phyloP scores from a whole-genome alignment of 64 coral and sea anemone species.

The Dendrophyllia cribrosa region DNA sequence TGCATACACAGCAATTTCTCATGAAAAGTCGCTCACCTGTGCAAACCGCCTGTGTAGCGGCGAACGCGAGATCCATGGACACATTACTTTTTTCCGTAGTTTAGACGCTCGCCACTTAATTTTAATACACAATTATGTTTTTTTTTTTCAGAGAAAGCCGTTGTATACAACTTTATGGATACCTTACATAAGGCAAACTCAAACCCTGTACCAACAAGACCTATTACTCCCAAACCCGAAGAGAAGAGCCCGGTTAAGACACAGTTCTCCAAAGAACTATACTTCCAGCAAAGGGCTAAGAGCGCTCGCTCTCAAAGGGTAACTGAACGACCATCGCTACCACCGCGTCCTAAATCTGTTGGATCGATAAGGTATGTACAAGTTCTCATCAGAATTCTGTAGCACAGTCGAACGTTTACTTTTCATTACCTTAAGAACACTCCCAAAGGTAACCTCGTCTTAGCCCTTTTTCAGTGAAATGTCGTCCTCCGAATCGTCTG shows the following conservation, averaged over 20 bases:
- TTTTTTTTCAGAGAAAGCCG: conserved; percentile 80
- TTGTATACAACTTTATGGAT: conserved; percentile 92
- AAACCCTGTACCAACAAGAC: conserved; percentile 24
- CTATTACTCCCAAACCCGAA: conserved; percentile 40
- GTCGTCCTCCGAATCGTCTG: too few species aligned
- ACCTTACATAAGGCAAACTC: conserved; percentile 77
- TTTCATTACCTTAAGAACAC: too few species aligned
- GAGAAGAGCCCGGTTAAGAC: conserved; percentile 12
- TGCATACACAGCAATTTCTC: too few species aligned
- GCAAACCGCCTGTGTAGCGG: too few species aligned
- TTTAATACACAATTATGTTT: background rate
- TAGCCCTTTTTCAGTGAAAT: too few species aligned
- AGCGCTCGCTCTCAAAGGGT: conserved; percentile 86
- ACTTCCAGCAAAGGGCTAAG: conserved; percentile 71
- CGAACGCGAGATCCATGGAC: too few species aligned
- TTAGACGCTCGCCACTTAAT: too few species aligned
- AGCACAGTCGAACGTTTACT: background rate
- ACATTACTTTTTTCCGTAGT: too few species aligned
- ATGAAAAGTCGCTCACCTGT: too few species aligned
- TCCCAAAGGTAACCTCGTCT: too few species aligned
- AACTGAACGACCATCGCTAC: conserved; percentile 59
- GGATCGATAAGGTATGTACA: conserved; percentile 40
- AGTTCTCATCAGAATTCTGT: background rate
- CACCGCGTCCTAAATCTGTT: conserved; percentile 86
- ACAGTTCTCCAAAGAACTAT: conserved; percentile 80